Base-by-base conservation (phyloP, 1,140 invertebrate genomes). In the Neodiprion virginianus region DNA sequence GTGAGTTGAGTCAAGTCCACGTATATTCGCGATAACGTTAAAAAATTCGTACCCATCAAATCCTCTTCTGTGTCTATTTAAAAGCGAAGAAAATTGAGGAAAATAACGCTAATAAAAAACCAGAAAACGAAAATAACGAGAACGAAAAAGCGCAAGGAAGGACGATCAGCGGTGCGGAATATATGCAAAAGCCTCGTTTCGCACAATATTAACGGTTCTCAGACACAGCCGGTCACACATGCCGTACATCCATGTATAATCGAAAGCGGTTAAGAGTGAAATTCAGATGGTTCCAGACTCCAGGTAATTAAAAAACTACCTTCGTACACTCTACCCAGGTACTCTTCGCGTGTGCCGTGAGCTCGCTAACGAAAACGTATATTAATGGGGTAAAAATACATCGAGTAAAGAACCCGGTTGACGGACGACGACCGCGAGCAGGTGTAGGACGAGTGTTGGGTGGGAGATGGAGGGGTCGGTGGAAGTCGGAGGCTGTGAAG, bases 291-390 rank as follows among this genome's bases (percentile, higher is more conserved):
- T 61, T 61, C 53, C 53, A 40, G 28, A 5, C 28, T 40, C 28
- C 1, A 40, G 28, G 11, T 61, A 61, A 61, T 61, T 61, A 17
- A 12, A 53, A 61, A 61, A 61, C n/a, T 61, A 17, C 53, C n/a
- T 61, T 61, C 53, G 8, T 61, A 61, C 53, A 17, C 53, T 17
- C n/a, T 61, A 4, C 4, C 8, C 4, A 21, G 17, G 53, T 17
- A 61, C 53, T 40, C 17, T 21, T 21, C 53, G 53, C 11, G 53
- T 12, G 4, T 12, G 3, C 23, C 0, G 23, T 12, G 68, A 69
- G 2, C 61, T 74, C 70, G 74, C 74, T 77, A 71, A 47, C 74
- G 78, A 79, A 80, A 80, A 78, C 78, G 77, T 74, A 76, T 80
- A 40, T 40, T 5, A 40, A 72, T 71, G 23, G 72, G 79, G 72